A percentile compares a stretch with the other conserved stretches of the same genome.
Evolutionary conservation across 2,888 invertebrate genomes (phyloP).

Genomic region (Melinaea marsaeus): DNA sequence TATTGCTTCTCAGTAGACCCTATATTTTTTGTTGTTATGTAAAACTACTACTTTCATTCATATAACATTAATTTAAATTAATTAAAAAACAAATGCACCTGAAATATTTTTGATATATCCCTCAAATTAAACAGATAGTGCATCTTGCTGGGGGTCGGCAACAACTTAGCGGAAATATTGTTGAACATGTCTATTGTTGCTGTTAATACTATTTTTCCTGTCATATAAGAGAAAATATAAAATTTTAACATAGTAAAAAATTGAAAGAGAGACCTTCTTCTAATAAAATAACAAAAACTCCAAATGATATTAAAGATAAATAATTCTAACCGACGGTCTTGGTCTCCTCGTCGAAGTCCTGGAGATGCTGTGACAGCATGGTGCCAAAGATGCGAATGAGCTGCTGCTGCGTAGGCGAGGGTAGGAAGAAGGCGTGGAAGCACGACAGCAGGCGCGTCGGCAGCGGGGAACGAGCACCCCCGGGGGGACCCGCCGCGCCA

Average conservation of each 20-base stretch:
- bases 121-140: slow-evolving; percentile 94
- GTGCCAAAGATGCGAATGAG: slow-evolving; percentile 89
- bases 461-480: slow-evolving; percentile 89
- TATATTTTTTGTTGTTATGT: slow-evolving; percentile 53
- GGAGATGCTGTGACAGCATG: slow-evolving; percentile 88
- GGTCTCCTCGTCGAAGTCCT: slow-evolving; percentile 87
- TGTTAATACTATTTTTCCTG: slow-evolving; percentile 81
- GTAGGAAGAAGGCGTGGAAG: slow-evolving; percentile 86
- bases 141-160: slow-evolving; percentile 93
- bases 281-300: background rate
- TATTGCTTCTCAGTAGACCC: slow-evolving; percentile 87
- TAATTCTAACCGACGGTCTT: slow-evolving; percentile 79
- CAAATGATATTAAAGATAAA: background rate
- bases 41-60: background rate
- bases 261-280: background rate
- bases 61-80: background rate
- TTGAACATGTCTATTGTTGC: slow-evolving; percentile 89
- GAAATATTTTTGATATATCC: slow-evolving; percentile 90
- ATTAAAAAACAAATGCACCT: slow-evolving; percentile 42
- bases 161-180: slow-evolving; percentile 82
- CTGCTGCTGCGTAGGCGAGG: slow-evolving; percentile 84
- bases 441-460: slow-evolving; percentile 87
- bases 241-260: background rate
- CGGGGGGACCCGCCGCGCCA: slow-evolving; percentile 91
- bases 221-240: slow-evolving; percentile 25